These are phyloP conservation scores for Proteles cristata DNA, from an alignment of 2,113 vertebrate species.

Conservation along the genomic window DNA sequence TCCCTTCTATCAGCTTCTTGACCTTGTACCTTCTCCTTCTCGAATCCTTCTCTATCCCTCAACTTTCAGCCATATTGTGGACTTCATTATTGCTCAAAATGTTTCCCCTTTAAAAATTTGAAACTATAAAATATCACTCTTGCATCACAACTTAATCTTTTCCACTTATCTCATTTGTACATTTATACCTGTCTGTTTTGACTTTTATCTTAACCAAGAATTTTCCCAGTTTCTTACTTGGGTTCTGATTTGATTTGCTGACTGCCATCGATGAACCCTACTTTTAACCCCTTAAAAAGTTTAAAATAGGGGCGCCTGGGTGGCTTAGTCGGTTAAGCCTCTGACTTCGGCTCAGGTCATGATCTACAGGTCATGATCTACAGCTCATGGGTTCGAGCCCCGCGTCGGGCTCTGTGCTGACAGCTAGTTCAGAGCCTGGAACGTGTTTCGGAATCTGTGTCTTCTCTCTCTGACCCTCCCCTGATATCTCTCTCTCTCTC, in stretches of 20 bases:
- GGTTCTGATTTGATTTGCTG: background rate
- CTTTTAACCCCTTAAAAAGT: background rate
- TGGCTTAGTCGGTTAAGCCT: no score
- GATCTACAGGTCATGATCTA: no score
- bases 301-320: background rate
- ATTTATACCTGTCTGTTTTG: background rate
- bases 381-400: no score
- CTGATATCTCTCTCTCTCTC: no score
- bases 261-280: background rate
- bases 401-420: no score
- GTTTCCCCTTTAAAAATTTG: background rate
- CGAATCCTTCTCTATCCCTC: background rate
- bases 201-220: background rate
- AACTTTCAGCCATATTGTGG: background rate
- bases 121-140: conserved; percentile 2
- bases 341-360: no score
- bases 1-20: background rate
- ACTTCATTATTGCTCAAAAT: background rate
- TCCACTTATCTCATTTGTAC: background rate
- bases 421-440: no score
- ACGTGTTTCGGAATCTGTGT: no score
- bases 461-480: no score
- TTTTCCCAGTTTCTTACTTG: background rate
- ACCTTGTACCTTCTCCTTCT: background rate
- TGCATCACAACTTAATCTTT: background rate